These are phyloP conservation scores for Dreissena polymorpha DNA, from an alignment of 1,140 invertebrate species.

Conservation along the genomic window DNA sequence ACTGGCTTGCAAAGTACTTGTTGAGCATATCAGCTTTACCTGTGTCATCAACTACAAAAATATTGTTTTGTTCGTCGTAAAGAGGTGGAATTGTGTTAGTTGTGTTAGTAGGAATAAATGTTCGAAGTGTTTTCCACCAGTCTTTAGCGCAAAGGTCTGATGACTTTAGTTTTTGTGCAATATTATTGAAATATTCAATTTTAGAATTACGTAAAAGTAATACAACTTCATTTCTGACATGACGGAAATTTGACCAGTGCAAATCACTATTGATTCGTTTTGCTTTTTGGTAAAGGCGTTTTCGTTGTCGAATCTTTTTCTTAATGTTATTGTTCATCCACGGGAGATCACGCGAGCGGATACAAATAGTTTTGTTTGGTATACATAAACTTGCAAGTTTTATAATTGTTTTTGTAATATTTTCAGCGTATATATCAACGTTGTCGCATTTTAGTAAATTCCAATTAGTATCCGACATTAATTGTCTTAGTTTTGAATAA, in stretches of 20 bases:
- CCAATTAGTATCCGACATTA: not conserved
- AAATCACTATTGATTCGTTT: not conserved
- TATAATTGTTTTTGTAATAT: constrained; percentile 19
- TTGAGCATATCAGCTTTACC: constrained; percentile 22
- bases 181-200: not conserved
- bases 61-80: not conserved
- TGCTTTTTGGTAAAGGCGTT: not conserved
- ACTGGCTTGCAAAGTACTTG: constrained; percentile 22
- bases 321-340: constrained; percentile 10
- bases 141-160: not conserved
- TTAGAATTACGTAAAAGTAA: constrained; percentile 3
- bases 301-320: not conserved
- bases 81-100: constrained; percentile 7
- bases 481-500: not conserved
- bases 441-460: not conserved
- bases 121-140: constrained; percentile 4
- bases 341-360: not conserved
- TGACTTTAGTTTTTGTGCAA: constrained; percentile 20
- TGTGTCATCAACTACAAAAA: not conserved
- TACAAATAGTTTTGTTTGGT: constrained; percentile 16
- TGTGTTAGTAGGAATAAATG: constrained; percentile 1
- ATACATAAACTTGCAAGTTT: constrained; percentile 3
- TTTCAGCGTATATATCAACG: constrained; percentile 2
- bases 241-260: constrained; percentile 2
- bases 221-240: constrained; percentile 13